Conservation (phyloP, 2,888 invertebrate species). For the Drosophila stalkeri region DNA sequence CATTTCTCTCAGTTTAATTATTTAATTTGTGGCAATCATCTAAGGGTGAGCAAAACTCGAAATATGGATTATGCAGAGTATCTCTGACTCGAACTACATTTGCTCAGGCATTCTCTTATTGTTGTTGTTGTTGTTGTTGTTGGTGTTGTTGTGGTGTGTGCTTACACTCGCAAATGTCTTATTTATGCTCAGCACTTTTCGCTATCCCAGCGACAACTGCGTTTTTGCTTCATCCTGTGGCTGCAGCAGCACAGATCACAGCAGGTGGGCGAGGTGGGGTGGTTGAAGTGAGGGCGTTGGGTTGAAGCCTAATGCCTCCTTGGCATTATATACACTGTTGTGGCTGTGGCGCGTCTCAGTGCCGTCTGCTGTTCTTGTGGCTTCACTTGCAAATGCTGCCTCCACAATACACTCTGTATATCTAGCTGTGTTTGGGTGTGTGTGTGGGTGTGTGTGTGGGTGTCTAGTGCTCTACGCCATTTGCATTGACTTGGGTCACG, state of each 20-base stretch:
- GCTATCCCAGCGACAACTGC: constrained; percentile 62
- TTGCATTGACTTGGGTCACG: constrained; percentile 44
- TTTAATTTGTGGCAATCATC: too few species aligned
- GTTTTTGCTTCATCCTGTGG: constrained; percentile 50
- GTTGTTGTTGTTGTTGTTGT: constrained; percentile 13
- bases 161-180: constrained; percentile 80
- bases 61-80: not conserved
- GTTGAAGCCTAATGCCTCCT: constrained; percentile 40
- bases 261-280: not conserved
- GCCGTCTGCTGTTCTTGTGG: constrained; percentile 59
- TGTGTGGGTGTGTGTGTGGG: constrained; percentile 3
- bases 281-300: not conserved
- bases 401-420: constrained; percentile 31
- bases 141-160: constrained; percentile 38
- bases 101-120: not conserved
- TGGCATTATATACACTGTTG: constrained; percentile 64
- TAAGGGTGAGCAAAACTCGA: too few species aligned
- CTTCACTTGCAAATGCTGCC: constrained; percentile 63
- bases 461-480: constrained; percentile 24
- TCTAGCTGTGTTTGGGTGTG: constrained; percentile 20
- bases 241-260: constrained; percentile 43
- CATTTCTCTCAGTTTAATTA: not conserved
- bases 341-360: constrained; percentile 45
- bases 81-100: not conserved
- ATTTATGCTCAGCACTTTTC: constrained; percentile 81